Conservation (phyloP, 2,797 vertebrate species). For the Brotula barbata region DNA sequence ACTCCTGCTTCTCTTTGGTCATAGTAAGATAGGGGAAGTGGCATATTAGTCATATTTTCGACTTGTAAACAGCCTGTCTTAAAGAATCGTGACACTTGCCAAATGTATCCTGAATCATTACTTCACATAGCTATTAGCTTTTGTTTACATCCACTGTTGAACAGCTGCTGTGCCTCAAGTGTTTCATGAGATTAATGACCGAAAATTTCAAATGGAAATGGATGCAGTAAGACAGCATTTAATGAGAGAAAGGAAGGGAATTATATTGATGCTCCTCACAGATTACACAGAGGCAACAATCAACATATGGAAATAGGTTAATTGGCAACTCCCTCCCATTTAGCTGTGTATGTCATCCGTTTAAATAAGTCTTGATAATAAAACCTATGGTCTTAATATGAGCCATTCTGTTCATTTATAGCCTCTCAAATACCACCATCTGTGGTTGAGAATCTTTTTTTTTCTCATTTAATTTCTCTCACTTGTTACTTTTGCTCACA, state of each 20-base stretch:
- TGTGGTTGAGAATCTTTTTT: too few species aligned
- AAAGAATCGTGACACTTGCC: constrained; percentile 2
- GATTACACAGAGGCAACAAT: neutral
- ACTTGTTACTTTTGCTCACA: too few species aligned
- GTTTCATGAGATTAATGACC: neutral
- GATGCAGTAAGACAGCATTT: constrained; percentile 17
- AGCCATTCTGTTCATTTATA: too few species aligned
- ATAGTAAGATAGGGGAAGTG: neutral
- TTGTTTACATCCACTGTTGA: constrained; percentile 18
- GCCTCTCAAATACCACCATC: too few species aligned
- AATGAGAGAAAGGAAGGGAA: constrained; percentile 8
- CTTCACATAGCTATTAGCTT: constrained; percentile 7
- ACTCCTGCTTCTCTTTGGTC: neutral
- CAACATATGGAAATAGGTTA: neutral
- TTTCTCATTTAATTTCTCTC: too few species aligned
- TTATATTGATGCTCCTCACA: neutral
- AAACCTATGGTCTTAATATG: neutral
- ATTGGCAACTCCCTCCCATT: too few species aligned
- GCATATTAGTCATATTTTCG: neutral
- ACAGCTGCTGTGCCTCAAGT: constrained; percentile 3
- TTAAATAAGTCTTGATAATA: neutral
- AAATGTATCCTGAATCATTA: constrained; percentile 23
- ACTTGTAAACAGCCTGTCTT: neutral
- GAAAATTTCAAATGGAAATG: constrained; percentile 3
- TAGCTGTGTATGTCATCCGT: neutral